Conservation (phyloP, 1,140 invertebrate species). For the Pseudomyrmex pallidus region DNA sequence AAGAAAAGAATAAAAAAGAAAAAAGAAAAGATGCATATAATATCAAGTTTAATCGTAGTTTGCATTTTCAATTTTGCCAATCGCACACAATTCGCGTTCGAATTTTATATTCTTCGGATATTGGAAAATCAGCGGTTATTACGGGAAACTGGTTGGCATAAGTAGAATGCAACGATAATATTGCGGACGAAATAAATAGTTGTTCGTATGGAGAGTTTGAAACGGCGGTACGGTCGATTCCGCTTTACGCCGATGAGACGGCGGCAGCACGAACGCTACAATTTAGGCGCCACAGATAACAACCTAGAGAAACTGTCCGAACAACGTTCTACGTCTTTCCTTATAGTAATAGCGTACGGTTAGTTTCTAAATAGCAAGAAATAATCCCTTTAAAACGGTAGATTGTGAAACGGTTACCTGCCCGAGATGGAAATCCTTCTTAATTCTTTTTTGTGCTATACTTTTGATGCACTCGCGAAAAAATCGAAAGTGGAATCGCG, state of each 20-base stretch:
- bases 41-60: background rate
- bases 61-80: background rate
- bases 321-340: slow-evolving; percentile 33
- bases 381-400: slow-evolving; percentile 33
- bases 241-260: slow-evolving; percentile 56
- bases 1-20: too few relatives aligned
- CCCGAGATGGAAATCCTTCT: slow-evolving; percentile 25
- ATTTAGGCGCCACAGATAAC: slow-evolving; percentile 66
- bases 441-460: slow-evolving; percentile 58
- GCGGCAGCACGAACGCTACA: slow-evolving; percentile 70
- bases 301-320: slow-evolving; percentile 55
- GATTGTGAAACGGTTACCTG: slow-evolving; percentile 41
- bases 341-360: slow-evolving; percentile 65
- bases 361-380: slow-evolving; percentile 65
- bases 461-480: slow-evolving; percentile 16
- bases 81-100: background rate
- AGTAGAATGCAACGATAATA: slow-evolving; percentile 25
- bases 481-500: background rate
- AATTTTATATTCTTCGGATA: background rate
- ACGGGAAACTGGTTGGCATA: background rate
- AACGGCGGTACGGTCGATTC: slow-evolving; percentile 62
- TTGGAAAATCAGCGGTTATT: background rate
- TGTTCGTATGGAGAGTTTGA: slow-evolving; percentile 33
- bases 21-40: background rate
- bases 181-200: slow-evolving; percentile 27